phyloP scores from a whole-genome alignment of 2,113 vertebrate species.

The Myiozetetes cayanensis region DNA sequence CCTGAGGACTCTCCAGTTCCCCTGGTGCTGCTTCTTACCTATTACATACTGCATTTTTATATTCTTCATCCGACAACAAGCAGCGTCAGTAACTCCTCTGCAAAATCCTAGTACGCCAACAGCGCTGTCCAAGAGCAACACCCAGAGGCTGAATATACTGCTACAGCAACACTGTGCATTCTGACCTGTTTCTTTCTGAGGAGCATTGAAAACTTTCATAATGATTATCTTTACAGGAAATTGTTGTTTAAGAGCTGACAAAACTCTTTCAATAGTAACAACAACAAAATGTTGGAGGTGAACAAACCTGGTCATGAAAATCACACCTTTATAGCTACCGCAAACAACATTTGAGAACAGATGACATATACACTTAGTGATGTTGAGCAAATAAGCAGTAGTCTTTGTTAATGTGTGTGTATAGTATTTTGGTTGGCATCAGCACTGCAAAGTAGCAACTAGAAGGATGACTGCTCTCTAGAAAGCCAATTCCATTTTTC shows the following conservation, averaged over 20 bases:
- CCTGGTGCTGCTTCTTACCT: not conserved
- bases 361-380: fast-evolving
- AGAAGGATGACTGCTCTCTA: not conserved
- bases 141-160: slow-evolving; percentile 62
- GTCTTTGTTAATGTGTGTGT: not conserved
- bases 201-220: not conserved
- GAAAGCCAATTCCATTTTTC: not conserved
- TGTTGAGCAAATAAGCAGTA: not conserved
- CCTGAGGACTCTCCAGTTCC: not conserved
- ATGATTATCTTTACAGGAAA: too few relatives aligned
- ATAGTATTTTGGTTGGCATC: not conserved
- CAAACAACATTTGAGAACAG: not conserved
- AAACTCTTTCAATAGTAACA: not conserved
- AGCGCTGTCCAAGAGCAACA: slow-evolving; percentile 47
- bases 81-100: not conserved
- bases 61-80: not conserved
- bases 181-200: not conserved
- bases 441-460: not conserved
- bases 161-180: slow-evolving; percentile 22
- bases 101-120: not conserved
- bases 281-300: not conserved
- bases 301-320: not conserved
- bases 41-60: not conserved
- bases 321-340: not conserved
- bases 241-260: not conserved